phyloP scores from a whole-genome alignment of 1,140 invertebrate genomes.

The Papilio helenus region DNA sequence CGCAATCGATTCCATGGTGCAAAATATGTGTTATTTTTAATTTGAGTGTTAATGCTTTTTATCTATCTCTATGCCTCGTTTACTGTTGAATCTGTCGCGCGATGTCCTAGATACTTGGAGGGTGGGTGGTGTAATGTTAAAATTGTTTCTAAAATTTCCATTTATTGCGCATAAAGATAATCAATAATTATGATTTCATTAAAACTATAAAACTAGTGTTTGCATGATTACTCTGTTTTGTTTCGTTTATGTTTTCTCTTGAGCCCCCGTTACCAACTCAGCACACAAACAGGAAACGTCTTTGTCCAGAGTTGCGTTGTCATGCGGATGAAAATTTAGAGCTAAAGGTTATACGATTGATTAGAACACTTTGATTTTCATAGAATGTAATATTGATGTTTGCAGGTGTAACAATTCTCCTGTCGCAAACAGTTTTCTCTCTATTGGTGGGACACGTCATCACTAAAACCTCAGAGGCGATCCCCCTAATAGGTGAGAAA shows the following conservation, averaged over 20 bases:
- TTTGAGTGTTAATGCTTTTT: slow-evolving; percentile 46
- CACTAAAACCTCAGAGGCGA: slow-evolving; percentile 98
- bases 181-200: slow-evolving; percentile 27
- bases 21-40: slow-evolving; percentile 59
- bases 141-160: slow-evolving; percentile 21
- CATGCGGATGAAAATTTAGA: slow-evolving; percentile 45
- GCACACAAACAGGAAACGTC: slow-evolving; percentile 69
- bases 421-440: slow-evolving; percentile 99
- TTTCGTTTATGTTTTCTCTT: slow-evolving; percentile 79
- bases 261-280: slow-evolving; percentile 74
- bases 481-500: slow-evolving; percentile 97
- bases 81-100: slow-evolving; percentile 35
- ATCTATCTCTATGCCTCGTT: slow-evolving; percentile 39
- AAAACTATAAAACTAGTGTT: slow-evolving; percentile 58
- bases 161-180: slow-evolving; percentile 32
- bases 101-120: slow-evolving; percentile 75
- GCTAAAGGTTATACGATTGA: slow-evolving; percentile 50
- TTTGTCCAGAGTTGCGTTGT: slow-evolving; percentile 41
- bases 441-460: slow-evolving; percentile 98
- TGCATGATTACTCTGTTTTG: slow-evolving; percentile 73
- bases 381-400: slow-evolving; percentile 83
- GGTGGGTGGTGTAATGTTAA: slow-evolving; percentile 52
- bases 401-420: slow-evolving; percentile 99
- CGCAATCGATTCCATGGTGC: slow-evolving; percentile 78
- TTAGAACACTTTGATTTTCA: slow-evolving; percentile 67